These are phyloP conservation scores for Dreissena polymorpha DNA, from an alignment of 1,140 invertebrate species.

Conservation along the genomic window DNA sequence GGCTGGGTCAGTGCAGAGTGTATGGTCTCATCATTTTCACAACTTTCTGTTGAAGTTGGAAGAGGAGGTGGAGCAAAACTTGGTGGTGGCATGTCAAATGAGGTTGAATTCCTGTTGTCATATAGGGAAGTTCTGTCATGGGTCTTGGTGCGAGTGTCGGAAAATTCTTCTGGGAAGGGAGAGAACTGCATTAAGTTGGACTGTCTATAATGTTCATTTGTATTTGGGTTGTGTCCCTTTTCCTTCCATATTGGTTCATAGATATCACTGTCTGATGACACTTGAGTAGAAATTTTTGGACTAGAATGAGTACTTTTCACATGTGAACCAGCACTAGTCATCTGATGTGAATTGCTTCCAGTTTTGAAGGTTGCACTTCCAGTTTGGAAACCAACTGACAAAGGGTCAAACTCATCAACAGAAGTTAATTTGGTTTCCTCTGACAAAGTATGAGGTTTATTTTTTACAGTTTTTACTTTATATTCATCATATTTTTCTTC, in stretches of 20 bases:
- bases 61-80: conserved; percentile 59
- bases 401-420: background rate
- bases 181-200: conserved; percentile 43
- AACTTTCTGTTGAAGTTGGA: background rate
- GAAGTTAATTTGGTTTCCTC: background rate
- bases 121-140: conserved; percentile 17
- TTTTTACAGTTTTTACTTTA: too few species aligned
- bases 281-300: background rate
- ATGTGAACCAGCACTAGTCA: background rate
- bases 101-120: conserved; percentile 29
- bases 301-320: background rate
- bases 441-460: background rate
- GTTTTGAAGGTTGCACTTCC: background rate
- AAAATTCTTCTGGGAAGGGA: conserved; percentile 6
- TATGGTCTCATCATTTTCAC: conserved; percentile 9
- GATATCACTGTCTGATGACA: background rate
- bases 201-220: background rate
- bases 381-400: background rate
- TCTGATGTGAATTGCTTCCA: background rate
- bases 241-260: conserved; percentile 34
- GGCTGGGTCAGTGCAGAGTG: conserved; percentile 16
- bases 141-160: background rate
- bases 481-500: background rate
- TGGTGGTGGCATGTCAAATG: conserved; percentile 54
- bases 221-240: background rate